These are phyloP conservation scores for Hormiphora californensis DNA, from an alignment of 37 sponge, comb jelly and placozoan species.

Conservation along the genomic window DNA sequence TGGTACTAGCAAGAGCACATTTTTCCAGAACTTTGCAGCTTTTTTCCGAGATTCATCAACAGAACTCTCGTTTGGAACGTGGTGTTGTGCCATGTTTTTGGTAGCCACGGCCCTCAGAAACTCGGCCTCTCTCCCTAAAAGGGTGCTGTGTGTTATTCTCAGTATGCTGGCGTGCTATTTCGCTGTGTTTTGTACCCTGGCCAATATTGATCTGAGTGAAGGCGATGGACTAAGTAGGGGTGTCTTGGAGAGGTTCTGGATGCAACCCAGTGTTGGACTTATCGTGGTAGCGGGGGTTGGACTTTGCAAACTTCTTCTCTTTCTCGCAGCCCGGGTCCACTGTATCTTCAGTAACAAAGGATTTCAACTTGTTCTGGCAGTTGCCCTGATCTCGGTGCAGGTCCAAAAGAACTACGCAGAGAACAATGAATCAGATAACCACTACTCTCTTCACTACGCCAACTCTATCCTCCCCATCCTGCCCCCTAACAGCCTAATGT, in stretches of 20 bases:
- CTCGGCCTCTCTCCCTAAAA: background rate
- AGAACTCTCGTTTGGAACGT: background rate
- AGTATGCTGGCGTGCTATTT: conserved; percentile 39
- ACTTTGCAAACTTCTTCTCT: background rate
- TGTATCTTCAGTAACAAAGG: background rate
- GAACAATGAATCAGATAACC: conserved; percentile 30
- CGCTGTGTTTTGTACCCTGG: conserved; percentile 31
- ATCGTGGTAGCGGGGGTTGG: background rate
- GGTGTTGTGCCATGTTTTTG: background rate
- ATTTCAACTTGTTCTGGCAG: background rate
- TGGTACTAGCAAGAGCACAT: background rate
- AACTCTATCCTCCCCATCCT: conserved; percentile 16
- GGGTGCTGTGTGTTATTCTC: background rate
- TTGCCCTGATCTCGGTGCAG: conserved; percentile 23
- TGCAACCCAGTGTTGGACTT: conserved; percentile 37
- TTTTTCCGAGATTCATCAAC: conserved; percentile 27
- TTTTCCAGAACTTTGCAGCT: conserved; percentile 4
- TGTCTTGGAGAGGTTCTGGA: conserved; percentile 46
- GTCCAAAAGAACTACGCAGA: conserved; percentile 3
- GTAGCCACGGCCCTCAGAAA: background rate
- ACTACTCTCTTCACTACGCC: conserved; percentile 26
- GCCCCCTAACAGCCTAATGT: conserved; percentile 19
- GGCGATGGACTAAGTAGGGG: conserved; percentile 13
- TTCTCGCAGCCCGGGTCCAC: background rate
- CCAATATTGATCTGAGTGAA: background rate